Evolutionary conservation across 2,888 invertebrate species (phyloP).

Genomic region (Lithophane socia): DNA sequence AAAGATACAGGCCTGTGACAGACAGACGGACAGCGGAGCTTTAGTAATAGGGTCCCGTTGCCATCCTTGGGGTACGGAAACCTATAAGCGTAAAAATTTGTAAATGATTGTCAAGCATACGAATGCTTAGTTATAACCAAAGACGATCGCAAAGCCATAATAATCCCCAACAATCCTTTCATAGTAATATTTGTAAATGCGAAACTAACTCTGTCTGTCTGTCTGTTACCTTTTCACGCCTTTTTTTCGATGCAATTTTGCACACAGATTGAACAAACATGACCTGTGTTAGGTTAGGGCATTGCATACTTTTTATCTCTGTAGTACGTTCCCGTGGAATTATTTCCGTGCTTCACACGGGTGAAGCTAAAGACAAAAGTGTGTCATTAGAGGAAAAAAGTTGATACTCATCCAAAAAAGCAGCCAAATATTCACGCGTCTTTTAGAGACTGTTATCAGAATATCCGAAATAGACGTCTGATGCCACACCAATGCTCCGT

Average conservation of each 20-base stretch:
- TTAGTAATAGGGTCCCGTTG: not conserved
- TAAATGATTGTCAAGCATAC: not conserved
- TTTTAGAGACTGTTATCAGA: slow-evolving; percentile 9
- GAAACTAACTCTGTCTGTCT: not conserved
- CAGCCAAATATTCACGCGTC: not conserved
- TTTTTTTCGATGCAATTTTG: not conserved
- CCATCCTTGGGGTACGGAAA: not conserved
- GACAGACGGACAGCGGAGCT: not conserved
- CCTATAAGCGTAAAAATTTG: not conserved
- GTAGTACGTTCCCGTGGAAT: not conserved
- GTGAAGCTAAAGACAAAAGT: not conserved
- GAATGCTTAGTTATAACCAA: not conserved
- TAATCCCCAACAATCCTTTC: not conserved
- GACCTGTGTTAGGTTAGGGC: not conserved
- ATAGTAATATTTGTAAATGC: not conserved
- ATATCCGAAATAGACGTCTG: slow-evolving; percentile 5
- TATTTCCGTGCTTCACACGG: no score
- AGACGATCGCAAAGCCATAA: not conserved
- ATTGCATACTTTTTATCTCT: not conserved
- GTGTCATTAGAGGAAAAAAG: not conserved
- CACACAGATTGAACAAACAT: no score
- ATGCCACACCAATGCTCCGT: slow-evolving; percentile 8
- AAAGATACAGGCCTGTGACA: not conserved
- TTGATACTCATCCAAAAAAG: not conserved
- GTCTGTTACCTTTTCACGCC: not conserved